Conservation (phyloP, 2,113 vertebrate genomes). For the Bos taurus region DNA sequence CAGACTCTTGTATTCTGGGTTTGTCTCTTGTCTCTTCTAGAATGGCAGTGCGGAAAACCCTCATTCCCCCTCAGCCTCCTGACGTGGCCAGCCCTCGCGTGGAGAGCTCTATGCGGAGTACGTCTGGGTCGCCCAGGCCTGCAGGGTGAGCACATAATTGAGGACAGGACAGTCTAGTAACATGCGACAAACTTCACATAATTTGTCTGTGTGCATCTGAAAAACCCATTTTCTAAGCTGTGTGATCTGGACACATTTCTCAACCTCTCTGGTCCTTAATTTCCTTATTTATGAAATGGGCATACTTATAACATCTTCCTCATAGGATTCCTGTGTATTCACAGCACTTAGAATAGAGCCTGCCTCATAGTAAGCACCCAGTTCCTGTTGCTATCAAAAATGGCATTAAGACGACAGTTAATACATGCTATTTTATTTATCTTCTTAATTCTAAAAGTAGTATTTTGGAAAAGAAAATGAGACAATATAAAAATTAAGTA, state of each 20-base stretch:
- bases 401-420: background rate
- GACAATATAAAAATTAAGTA: background rate
- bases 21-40: slow-evolving; percentile 79
- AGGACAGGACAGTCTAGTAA: background rate
- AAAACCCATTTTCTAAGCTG: background rate
- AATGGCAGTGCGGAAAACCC: slow-evolving; percentile 92
- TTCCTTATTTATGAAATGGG: background rate
- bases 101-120: slow-evolving; percentile 87
- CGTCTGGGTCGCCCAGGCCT: slow-evolving; percentile 92
- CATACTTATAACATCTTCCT: background rate
- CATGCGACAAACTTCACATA: background rate
- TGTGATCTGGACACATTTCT: background rate
- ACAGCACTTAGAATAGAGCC: background rate
- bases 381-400: background rate
- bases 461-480: background rate
- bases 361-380: background rate
- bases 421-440: background rate
- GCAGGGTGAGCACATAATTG: slow-evolving; percentile 85
- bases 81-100: slow-evolving; percentile 87
- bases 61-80: slow-evolving; percentile 91
- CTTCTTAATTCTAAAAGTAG: background rate
- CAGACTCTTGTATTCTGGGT: background rate
- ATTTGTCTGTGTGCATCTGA: background rate
- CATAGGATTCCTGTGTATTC: background rate
- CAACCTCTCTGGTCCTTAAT: background rate